Percentiles rank a stretch among this genome's conserved stretches.
phyloP scores from a whole-genome alignment of 2,797 vertebrate genomes.

The Pterois miles region DNA sequence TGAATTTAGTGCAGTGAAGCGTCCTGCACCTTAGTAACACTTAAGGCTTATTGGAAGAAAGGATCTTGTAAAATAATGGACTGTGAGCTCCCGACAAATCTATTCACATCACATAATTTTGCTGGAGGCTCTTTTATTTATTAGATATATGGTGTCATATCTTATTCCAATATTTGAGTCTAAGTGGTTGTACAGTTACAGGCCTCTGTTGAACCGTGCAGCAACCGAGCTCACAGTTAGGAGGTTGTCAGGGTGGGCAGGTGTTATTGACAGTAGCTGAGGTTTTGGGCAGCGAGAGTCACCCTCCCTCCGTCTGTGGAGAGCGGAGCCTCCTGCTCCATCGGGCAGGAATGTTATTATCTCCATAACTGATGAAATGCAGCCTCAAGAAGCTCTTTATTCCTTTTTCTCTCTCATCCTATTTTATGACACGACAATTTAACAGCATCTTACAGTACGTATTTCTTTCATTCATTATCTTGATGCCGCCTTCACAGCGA shows the following conservation, averaged over 20 bases:
- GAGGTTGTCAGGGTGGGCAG: slow-evolving; percentile 12
- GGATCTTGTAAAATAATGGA: neutral
- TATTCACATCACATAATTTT: slow-evolving; percentile 1
- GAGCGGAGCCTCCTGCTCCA: slow-evolving; percentile 22
- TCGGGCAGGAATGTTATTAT: slow-evolving; percentile 56
- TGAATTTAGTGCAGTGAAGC: neutral
- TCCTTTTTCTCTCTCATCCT: slow-evolving; percentile 1
- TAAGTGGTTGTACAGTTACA: neutral
- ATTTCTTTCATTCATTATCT: slow-evolving; percentile 40
- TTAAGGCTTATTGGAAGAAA: neutral
- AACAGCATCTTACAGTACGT: slow-evolving; percentile 27
- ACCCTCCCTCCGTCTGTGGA: neutral
- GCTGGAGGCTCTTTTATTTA: slow-evolving; percentile 1
- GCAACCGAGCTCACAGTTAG: neutral
- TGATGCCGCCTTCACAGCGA: slow-evolving; percentile 25
- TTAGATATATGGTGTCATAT: slow-evolving; percentile 12
- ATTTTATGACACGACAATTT: slow-evolving; percentile 52
- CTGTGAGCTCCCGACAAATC: neutral
- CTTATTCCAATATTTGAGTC: slow-evolving; percentile 21
- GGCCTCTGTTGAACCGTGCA: neutral
- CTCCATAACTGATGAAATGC: slow-evolving; percentile 55
- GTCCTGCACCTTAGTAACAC: neutral
- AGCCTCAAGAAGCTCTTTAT: slow-evolving; percentile 43
- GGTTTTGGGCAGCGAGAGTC: slow-evolving; percentile 6
- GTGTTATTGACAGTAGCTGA: slow-evolving; percentile 27